Percentiles rank a stretch among this genome's conserved stretches.
These are phyloP conservation scores for Trissolcus basalis DNA, from an alignment of 1,140 invertebrate genomes.

Conservation along the genomic window DNA sequence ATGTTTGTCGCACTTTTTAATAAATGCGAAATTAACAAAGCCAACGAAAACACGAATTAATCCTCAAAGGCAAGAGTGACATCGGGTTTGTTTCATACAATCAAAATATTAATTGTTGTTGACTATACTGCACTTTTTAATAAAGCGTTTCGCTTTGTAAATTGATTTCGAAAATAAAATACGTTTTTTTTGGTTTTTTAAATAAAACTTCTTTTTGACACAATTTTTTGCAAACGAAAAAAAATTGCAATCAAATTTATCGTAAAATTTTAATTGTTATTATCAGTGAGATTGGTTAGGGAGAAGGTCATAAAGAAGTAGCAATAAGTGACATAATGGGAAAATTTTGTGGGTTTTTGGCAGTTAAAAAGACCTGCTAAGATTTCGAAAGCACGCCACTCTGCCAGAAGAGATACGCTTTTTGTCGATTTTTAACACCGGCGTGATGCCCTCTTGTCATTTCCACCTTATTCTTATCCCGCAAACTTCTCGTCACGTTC, in stretches of 20 bases:
- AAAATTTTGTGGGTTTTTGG: too few relatives aligned
- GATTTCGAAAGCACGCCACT: constrained; percentile 30
- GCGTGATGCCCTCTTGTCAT: constrained; percentile 30
- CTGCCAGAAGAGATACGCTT: constrained; percentile 8
- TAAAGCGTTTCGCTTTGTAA: too few relatives aligned
- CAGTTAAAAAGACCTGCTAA: constrained; percentile 29
- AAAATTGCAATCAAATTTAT: too few relatives aligned
- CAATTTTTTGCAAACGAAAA: too few relatives aligned
- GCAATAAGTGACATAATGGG: constrained; percentile 6
- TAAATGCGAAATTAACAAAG: constrained; percentile 8
- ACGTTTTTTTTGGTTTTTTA: too few relatives aligned
- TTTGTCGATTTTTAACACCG: constrained; percentile 36
- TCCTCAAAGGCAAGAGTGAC: too few relatives aligned
- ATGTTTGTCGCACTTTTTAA: constrained; percentile 34
- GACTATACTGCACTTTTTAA: too few relatives aligned
- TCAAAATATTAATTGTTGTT: too few relatives aligned
- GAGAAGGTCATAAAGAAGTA: constrained; percentile 23
- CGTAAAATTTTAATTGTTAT: too few relatives aligned
- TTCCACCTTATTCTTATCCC: constrained; percentile 41
- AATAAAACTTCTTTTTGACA: too few relatives aligned
- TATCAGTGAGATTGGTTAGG: constrained; percentile 13
- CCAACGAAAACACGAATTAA: constrained; percentile 6
- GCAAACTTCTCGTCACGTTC: constrained; percentile 32
- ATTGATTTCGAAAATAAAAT: too few relatives aligned
- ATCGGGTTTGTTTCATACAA: too few relatives aligned